Conservation (phyloP, 2,888 invertebrate species). For the Tolmerus cingulatus region DNA sequence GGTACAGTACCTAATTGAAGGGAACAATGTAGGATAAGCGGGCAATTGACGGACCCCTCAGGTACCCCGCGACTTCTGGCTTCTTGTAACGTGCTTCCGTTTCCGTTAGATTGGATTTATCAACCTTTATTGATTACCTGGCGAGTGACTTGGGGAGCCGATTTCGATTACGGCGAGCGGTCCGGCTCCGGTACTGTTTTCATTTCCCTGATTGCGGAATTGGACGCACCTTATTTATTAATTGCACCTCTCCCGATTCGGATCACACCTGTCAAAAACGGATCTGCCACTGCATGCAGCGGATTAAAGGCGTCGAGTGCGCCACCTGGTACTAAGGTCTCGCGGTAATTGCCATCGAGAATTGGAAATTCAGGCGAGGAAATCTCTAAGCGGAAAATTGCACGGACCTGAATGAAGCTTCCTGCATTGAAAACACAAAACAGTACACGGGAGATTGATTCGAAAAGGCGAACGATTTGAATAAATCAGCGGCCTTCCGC, state of each 20-base stretch:
- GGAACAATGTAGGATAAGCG: slow-evolving; percentile 11
- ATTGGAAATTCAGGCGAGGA: not conserved
- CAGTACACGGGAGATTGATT: not conserved
- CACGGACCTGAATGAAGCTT: not conserved
- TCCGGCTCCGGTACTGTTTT: not conserved
- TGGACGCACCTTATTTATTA: not conserved
- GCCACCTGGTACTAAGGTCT: not conserved
- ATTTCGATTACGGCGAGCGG: not conserved
- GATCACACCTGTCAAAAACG: not conserved
- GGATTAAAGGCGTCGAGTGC: not conserved
- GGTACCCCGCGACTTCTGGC: not conserved
- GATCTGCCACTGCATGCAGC: not conserved
- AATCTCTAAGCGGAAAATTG: not conserved
- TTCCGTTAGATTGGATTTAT: slow-evolving; percentile 28
- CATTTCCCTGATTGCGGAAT: not conserved
- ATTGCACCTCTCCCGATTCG: not conserved
- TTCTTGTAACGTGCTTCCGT: slow-evolving; percentile 28
- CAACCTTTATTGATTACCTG: slow-evolving; percentile 5
- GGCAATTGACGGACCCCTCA: slow-evolving; percentile 4
- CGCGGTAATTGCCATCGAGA: not conserved
- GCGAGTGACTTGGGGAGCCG: not conserved
- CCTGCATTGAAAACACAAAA: not conserved
- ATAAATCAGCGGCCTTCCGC: not conserved
- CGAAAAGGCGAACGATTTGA: not conserved
- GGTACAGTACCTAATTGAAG: slow-evolving; percentile 25